Base-by-base conservation (phyloP, 2,113 vertebrate genomes). In the Myiozetetes cayanensis region DNA sequence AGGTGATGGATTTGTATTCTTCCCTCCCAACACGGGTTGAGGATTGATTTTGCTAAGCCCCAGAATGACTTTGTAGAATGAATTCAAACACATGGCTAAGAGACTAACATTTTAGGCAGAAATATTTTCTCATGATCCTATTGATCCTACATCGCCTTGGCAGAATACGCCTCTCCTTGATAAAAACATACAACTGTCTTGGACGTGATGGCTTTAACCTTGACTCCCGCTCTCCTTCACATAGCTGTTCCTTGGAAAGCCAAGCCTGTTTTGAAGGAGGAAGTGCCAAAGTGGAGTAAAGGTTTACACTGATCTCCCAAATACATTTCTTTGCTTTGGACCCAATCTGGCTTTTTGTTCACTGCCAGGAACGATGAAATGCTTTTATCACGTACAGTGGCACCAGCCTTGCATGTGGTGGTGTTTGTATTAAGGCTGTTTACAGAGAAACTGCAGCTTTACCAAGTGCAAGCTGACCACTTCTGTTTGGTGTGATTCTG, bases 161-260 rank as follows among this genome's bases (percentile, higher is more conserved):
- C 81, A 80, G 79, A 71, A 67, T n/a, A 72, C 30, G 33, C 46
- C 88, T 90, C 31, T 93, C 49, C 75, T 67, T 0, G 2, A 59
- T 52, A 43, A 80, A 94, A 93, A 68, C 80, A 39, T 27, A 75
- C 62, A 25, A 53, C 70, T 94, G 81, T 94, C 84, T 68, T 63
- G 88, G 89, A 71, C 14, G 39, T 85, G 87, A 93, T 91, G 92
- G 75, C 79, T 98, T 96, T 98, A 98, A 98, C 98, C 98, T 98
- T 98, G 98, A 98, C 96, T 98, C 81, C 81, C 10, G 8, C 79
- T 94, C 87, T 94, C 95, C 95, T 94, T 96, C 95, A 52, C 77
- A 41, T 58, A 76, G 81, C 86, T 97, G 66, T 96, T 96, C 91
- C 80, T 95, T 94, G 76, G 92, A 97, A 98, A 97, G 81, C 89